Base-by-base conservation (phyloP, 30 jellyfish, hydroid and myxozoan species). In the Nemopilema nomurai region DNA sequence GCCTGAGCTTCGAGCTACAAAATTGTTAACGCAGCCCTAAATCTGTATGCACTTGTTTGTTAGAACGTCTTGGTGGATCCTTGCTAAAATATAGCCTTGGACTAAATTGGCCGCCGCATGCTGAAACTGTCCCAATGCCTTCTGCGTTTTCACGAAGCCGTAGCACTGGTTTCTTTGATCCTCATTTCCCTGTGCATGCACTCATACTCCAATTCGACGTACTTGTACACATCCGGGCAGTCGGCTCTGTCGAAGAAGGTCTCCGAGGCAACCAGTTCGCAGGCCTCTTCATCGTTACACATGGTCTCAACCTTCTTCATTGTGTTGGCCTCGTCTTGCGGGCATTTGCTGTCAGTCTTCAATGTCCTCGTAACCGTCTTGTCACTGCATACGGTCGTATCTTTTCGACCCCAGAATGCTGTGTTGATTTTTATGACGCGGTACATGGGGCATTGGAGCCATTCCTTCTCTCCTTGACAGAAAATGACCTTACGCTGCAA, bases 231-330 rank as follows among this genome's bases (percentile, higher is more conserved):
- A 81, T 85, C 96, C 4, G 96, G 94, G 90, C 99, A 94, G 69
- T 94, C 99, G 1, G 96, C 90, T 79, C 96, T 67, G 88, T 94
- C 99, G 88, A 94, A 94, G 85, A 90, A 94, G n/a, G 94, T 86
- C 62, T 95, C 96, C 22, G 99, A 94, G 23, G 99, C 99, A 29
- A 94, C 99, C 27, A 94, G 96, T 87, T 94, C 99, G 70, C 99
- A 94, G 25, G 96, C 99, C 72, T 94, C 87, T 63, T 94, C 99
- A 24, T 85, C 96, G 62, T 94, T 90, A 85, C 99, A 94, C 84
- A 97, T 97, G 49, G 95, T 94, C 76, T 87, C 93, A 57, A 89
- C 99, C 51, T 94, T 94, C 90, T 74, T 90, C 96, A 94, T 94
- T 25, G 97, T 89, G 89, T 94, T 94, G 7, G 97, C 96, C 62